phyloP scores from a whole-genome alignment of 2,797 vertebrate genomes.

The Eidolon dupreanum region DNA sequence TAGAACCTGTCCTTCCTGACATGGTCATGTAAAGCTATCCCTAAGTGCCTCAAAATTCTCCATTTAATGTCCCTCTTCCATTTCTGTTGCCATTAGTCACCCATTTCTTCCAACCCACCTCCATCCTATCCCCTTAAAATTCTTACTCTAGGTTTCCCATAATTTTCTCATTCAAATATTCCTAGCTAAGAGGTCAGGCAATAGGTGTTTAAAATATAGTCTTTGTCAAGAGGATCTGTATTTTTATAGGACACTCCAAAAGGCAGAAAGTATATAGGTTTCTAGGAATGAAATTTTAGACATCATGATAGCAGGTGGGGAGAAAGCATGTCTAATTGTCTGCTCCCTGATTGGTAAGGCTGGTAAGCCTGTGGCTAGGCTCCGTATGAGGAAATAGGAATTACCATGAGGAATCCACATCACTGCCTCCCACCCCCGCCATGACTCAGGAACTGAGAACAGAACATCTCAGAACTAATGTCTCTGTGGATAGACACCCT shows the following conservation, averaged over 20 bases:
- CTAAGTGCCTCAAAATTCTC: background rate
- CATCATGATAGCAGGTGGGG: background rate
- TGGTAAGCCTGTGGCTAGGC: background rate
- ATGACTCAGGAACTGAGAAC: background rate
- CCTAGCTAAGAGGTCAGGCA: background rate
- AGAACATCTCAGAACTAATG: background rate
- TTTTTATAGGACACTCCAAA: constrained; percentile 43
- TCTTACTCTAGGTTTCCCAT: background rate
- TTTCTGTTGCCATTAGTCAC: background rate
- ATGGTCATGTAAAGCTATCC: background rate
- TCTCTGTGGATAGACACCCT: background rate
- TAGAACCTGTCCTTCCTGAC: background rate
- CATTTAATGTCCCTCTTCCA: background rate
- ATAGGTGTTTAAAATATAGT: constrained; percentile 34
- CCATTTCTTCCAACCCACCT: background rate
- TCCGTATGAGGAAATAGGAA: background rate
- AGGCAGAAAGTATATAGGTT: background rate
- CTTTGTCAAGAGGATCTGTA: background rate
- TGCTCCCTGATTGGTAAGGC: background rate
- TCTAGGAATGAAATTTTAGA: constrained; percentile 24
- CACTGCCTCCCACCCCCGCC: background rate
- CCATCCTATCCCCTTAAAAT: background rate
- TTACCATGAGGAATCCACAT: background rate
- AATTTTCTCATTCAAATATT: constrained; percentile 25
- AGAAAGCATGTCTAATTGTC: background rate